Conservation (phyloP, 2,113 vertebrate genomes). For the Paracanthobrama guichenoti region DNA sequence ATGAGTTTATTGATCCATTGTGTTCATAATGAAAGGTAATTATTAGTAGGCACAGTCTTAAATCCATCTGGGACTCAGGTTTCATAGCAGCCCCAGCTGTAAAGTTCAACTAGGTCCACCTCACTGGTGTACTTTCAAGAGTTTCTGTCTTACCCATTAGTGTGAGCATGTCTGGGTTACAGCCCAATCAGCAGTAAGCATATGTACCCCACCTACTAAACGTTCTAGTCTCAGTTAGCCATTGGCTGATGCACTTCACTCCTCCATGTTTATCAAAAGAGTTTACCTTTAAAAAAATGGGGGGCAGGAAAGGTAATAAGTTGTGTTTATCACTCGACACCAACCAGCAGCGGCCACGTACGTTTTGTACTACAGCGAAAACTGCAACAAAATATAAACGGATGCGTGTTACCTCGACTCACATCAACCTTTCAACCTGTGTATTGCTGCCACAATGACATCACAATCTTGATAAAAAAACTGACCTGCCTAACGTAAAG, state of each 20-base stretch:
- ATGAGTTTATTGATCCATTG: neutral
- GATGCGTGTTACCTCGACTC: neutral
- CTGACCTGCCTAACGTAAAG: neutral
- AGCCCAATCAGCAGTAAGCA: conserved; percentile 65
- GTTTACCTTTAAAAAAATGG: neutral
- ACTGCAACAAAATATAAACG: conserved; percentile 7
- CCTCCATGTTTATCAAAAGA: conserved; percentile 59
- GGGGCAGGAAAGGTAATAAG: neutral
- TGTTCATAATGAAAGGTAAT: neutral
- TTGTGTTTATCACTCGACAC: conserved; percentile 18
- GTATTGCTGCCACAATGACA: conserved; percentile 4
- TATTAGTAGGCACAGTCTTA: neutral
- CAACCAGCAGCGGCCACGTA: neutral
- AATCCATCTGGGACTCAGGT: neutral
- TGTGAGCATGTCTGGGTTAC: conserved; percentile 46
- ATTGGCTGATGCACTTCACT: conserved; percentile 63
- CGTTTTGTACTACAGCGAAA: neutral
- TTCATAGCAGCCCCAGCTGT: conserved; percentile 11
- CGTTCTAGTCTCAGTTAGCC: neutral
- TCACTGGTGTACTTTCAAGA: neutral
- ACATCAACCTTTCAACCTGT: conserved; percentile 14
- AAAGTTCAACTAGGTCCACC: conserved; percentile 10
- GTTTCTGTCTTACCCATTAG: neutral
- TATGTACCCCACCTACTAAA: conserved; percentile 66
- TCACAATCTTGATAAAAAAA: conserved; percentile 13